Evolutionary conservation across 2,113 vertebrate species (phyloP).

Genomic region (Haemorhous mexicanus): DNA sequence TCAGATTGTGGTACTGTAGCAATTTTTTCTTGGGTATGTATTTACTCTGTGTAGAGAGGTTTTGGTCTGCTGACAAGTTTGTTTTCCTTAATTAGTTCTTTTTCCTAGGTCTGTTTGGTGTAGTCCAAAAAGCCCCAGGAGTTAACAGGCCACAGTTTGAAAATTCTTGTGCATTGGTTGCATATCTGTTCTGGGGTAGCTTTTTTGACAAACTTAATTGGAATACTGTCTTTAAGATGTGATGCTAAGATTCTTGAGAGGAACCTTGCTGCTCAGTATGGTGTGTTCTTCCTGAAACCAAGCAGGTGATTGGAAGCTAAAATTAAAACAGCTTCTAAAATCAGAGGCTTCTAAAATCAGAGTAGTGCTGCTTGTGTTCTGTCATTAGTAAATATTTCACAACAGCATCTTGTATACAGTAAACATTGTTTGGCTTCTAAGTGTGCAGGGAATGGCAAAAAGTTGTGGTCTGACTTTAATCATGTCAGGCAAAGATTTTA

Average conservation of each 20-base stretch:
- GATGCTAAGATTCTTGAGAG: neutral
- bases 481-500: neutral
- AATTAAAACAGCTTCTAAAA: neutral
- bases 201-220: neutral
- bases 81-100: neutral
- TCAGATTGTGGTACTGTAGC: neutral
- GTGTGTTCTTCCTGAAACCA: neutral
- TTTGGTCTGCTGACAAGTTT: neutral
- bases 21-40: neutral
- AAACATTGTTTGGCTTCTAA: neutral
- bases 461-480: neutral
- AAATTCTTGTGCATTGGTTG: neutral
- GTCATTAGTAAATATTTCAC: neutral
- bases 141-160: neutral
- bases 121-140: neutral
- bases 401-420: neutral
- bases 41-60: neutral
- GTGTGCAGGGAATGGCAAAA: neutral
- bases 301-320: neutral
- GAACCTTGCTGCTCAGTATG: neutral
- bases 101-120: neutral
- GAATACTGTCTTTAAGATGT: neutral
- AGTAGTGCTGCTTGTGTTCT: neutral
- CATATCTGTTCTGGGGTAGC: neutral
- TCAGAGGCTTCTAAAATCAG: neutral